These are phyloP conservation scores for Polydrusus cervinus DNA, from an alignment of 2,888 invertebrate genomes.

Conservation along the genomic window DNA sequence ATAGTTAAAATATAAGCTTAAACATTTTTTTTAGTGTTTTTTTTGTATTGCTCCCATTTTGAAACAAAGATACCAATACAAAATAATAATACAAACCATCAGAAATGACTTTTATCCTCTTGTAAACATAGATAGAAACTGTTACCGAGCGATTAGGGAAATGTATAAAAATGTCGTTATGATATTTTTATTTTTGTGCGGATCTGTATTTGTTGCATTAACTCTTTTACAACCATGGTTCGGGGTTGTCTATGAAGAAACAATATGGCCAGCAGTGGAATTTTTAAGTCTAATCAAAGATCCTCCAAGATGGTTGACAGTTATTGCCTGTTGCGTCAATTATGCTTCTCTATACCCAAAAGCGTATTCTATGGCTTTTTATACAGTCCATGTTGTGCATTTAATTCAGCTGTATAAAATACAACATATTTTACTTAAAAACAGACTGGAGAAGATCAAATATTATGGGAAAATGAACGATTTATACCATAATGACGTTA, in stretches of 20 bases:
- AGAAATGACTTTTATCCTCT: constrained; percentile 1
- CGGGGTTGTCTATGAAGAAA: not conserved
- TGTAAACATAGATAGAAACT: not conserved
- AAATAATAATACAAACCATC: not conserved
- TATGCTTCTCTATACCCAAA: constrained; percentile 6
- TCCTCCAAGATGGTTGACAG: not conserved
- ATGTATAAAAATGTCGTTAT: not conserved
- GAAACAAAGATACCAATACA: constrained; percentile 4
- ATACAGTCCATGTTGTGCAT: not conserved
- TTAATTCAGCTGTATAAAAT: constrained; percentile 4
- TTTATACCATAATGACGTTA: not conserved
- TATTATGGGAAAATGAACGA: not conserved
- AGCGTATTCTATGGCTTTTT: not conserved
- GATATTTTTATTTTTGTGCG: not conserved
- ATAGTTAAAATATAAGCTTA: not conserved
- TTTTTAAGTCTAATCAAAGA: not conserved
- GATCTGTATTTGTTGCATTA: no score
- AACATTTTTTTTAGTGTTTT: constrained; percentile 5
- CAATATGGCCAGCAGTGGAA: not conserved
- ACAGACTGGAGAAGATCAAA: not conserved
- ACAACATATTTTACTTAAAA: not conserved
- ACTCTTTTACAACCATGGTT: not conserved
- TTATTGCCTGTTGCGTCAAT: not conserved
- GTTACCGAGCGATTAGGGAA: not conserved
- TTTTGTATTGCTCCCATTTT: not conserved